Evolutionary conservation across 2,797 vertebrate genomes (phyloP).

Genomic region (Squalus acanthias): DNA sequence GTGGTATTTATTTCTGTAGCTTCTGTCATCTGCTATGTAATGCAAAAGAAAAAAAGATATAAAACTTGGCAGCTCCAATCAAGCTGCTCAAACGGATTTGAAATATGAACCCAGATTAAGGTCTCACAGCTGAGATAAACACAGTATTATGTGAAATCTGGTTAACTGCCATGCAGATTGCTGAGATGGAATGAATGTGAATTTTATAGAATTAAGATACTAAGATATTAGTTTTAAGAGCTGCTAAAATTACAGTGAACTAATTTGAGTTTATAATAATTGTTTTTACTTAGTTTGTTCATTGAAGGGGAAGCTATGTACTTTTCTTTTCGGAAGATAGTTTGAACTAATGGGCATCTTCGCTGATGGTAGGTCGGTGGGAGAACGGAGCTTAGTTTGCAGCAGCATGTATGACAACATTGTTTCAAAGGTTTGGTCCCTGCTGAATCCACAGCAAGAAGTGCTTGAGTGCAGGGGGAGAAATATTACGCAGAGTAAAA

Average conservation of each 20-base stretch:
- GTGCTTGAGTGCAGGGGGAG: background rate
- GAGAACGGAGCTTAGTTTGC: background rate
- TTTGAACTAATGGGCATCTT: background rate
- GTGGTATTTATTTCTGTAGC: background rate
- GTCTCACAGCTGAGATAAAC: background rate
- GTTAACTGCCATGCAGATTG: background rate
- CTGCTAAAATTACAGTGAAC: background rate
- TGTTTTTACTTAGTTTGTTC: background rate
- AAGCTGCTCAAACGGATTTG: conserved; percentile 3
- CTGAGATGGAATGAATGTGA: background rate
- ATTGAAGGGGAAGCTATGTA: background rate
- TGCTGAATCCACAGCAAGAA: background rate
- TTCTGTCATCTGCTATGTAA: background rate
- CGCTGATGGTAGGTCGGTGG: background rate
- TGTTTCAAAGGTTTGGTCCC: background rate
- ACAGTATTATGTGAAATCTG: conserved; percentile 8
- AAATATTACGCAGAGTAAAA: background rate
- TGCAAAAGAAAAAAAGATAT: background rate
- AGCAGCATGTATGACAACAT: background rate
- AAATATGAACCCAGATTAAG: conserved; percentile 19
- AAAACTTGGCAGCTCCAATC: background rate
- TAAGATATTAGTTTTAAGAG: background rate
- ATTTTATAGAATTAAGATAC: background rate
- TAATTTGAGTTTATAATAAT: background rate
- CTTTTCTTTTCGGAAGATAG: background rate